Conservation (phyloP, 2,888 invertebrate genomes). For the Caenorhabditis becei region DNA sequence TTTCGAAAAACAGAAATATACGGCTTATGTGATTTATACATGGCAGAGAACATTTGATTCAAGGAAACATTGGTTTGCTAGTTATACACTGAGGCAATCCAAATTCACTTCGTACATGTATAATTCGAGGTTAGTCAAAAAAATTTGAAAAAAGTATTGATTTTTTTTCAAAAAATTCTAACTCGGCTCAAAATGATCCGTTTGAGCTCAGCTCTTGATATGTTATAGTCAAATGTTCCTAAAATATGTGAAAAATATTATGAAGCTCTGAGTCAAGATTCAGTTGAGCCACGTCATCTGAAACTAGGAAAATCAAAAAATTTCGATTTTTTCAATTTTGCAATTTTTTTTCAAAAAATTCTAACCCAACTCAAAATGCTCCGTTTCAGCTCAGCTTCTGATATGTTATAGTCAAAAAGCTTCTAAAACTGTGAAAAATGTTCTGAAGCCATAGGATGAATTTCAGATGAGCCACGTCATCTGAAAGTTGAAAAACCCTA, state of each 20-base stretch:
- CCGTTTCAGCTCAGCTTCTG: not conserved
- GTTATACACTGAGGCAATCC: too few relatives aligned
- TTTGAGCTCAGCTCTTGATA: not conserved
- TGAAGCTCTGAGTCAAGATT: not conserved
- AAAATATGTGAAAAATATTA: not conserved
- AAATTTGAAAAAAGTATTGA: not conserved
- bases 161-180: not conserved
- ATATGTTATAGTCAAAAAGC: not conserved
- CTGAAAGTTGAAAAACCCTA: not conserved
- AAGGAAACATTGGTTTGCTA: not conserved
- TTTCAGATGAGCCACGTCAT: not conserved
- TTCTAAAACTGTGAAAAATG: not conserved
- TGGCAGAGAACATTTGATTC: slow-evolving; percentile 11
- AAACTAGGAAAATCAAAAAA: not conserved
- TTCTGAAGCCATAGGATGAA: not conserved
- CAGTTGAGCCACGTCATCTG: not conserved
- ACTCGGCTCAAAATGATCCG: not conserved
- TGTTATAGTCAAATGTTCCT: not conserved
- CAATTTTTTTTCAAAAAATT: not conserved
- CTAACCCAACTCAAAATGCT: not conserved
- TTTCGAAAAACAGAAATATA: slow-evolving; percentile 24
- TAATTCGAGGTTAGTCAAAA: too few relatives aligned
- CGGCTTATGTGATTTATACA: slow-evolving; percentile 32
- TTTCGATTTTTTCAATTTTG: not conserved
- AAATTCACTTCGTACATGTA: too few relatives aligned